Evolutionary conservation across 1,140 invertebrate species (phyloP), one percentile per base, ranked within the genome.

Genomic region (Neodiprion fabricii): DNA sequence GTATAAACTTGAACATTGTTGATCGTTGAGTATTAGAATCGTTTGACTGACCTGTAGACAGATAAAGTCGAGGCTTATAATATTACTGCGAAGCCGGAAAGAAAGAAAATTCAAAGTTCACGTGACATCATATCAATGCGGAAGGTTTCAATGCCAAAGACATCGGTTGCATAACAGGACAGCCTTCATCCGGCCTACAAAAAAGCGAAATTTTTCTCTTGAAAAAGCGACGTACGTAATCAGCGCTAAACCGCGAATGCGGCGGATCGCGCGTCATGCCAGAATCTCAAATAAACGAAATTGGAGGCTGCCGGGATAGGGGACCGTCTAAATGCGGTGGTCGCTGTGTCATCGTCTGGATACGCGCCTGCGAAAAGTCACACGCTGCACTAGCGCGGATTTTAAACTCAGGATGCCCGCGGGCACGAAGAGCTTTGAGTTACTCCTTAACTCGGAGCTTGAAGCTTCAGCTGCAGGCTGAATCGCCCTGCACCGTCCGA

Each of bases 311-410:
- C 65, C 70, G 74, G 68, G 73, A 75, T 74, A 50, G 69, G 74
- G 69, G 73, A 74, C 74, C 71, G 71, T 81, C 77, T 80, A 82
- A 81, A 82, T 78, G 75, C 73, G 80, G 69, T 76, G 70, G 71
- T 67, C 49, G 48, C 66, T 80, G 81, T 81, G 79, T 82, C 81
- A 82, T 79, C 81, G 81, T 82, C 81, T 82, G 81, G 77, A 71
- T 76, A 74, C 78, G 81, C 77, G 67, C 48, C 67, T 73, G 66
- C 17, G 53, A 61, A 61, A 61, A 61, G 53, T 61, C 53, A 9
- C 53, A 61, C 53, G 53, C 53, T 40, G 28, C 28, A 61, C n/a
- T 61, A 12, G 53, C 53, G 11, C 28, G 28, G 28, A 17, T 61
- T 61, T 61, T 61, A 61, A 61, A 17, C n/a, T 61, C 8, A 17